These are phyloP conservation scores for Stenopsyche tienmushanensis DNA, from an alignment of 1,140 invertebrate genomes.

Conservation along the genomic window DNA sequence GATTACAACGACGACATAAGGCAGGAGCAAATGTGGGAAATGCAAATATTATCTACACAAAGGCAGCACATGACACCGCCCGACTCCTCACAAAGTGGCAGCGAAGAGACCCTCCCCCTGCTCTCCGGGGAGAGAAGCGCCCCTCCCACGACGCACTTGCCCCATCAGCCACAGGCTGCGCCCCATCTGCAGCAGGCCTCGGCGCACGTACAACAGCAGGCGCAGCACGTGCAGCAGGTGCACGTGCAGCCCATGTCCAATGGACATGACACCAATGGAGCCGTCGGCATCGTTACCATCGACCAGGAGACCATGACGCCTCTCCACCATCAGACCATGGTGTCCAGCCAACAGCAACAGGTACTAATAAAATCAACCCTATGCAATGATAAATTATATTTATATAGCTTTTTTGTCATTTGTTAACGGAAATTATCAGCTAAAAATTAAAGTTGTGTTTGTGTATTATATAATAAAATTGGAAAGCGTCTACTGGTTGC, in stretches of 20 bases:
- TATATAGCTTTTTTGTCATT: no score
- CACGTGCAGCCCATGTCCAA: slow-evolving; percentile 34
- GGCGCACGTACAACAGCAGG: slow-evolving; percentile 29
- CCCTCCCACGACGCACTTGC: slow-evolving; percentile 34
- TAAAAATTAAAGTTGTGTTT: no score
- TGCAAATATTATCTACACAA: slow-evolving; percentile 67
- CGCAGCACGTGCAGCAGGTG: slow-evolving; percentile 35
- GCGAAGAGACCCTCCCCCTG: slow-evolving; percentile 50
- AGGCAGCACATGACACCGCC: slow-evolving; percentile 52
- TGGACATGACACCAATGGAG: slow-evolving; percentile 44
- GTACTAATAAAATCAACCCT: no score
- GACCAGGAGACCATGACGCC: slow-evolving; percentile 50
- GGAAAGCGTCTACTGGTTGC: no score
- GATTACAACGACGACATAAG: slow-evolving; percentile 85
- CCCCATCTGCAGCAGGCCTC: slow-evolving; percentile 28
- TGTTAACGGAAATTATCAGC: no score
- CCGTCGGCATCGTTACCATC: slow-evolving; percentile 43
- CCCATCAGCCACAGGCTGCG: slow-evolving; percentile 20
- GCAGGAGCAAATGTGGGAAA: slow-evolving; percentile 82
- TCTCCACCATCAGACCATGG: slow-evolving; percentile 48
- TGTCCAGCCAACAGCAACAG: slow-evolving; percentile 32
- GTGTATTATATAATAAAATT: no score
- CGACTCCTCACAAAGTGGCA: slow-evolving; percentile 51
- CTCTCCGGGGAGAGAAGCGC: slow-evolving; percentile 29
- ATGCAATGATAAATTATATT: no score